These are phyloP conservation scores for Halictus rubicundus DNA, from an alignment of 1,140 invertebrate genomes.

Conservation along the genomic window DNA sequence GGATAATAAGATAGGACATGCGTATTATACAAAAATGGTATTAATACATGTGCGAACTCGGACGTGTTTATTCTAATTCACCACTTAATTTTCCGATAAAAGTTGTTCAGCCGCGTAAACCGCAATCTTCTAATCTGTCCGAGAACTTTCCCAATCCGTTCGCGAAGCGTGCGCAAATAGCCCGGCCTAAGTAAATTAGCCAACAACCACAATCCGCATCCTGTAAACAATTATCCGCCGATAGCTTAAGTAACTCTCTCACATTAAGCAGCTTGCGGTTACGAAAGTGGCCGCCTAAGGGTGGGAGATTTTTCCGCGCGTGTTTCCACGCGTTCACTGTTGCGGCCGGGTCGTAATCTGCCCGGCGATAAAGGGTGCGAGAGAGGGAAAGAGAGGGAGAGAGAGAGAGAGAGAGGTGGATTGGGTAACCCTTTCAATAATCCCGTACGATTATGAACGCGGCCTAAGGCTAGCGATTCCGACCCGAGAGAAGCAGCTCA, in stretches of 20 bases:
- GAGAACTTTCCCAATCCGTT: too few species aligned
- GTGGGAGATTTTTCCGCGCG: not conserved
- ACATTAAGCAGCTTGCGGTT: not conserved
- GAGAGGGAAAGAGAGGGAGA: too few species aligned
- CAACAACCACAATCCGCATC: not conserved
- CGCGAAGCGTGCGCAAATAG: not conserved
- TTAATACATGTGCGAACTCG: too few species aligned
- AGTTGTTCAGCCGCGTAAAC: too few species aligned
- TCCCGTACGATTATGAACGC: slow-evolving; percentile 46
- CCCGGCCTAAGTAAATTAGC: not conserved
- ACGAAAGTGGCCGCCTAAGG: not conserved
- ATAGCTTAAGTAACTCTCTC: not conserved
- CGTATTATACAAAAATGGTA: too few species aligned
- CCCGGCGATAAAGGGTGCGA: too few species aligned
- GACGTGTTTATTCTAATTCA: too few species aligned
- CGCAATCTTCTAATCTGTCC: too few species aligned
- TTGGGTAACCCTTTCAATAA: slow-evolving; percentile 16
- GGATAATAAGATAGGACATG: too few species aligned
- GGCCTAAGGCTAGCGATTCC: slow-evolving; percentile 55
- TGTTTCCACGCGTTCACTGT: not conserved
- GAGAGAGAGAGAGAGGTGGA: not conserved
- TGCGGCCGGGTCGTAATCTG: not conserved
- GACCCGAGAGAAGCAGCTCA: slow-evolving; percentile 70
- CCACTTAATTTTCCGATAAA: too few species aligned
- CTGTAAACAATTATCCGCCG: not conserved